These are phyloP conservation scores for Orthosia cruda DNA, from an alignment of 2,888 invertebrate species.

Conservation along the genomic window DNA sequence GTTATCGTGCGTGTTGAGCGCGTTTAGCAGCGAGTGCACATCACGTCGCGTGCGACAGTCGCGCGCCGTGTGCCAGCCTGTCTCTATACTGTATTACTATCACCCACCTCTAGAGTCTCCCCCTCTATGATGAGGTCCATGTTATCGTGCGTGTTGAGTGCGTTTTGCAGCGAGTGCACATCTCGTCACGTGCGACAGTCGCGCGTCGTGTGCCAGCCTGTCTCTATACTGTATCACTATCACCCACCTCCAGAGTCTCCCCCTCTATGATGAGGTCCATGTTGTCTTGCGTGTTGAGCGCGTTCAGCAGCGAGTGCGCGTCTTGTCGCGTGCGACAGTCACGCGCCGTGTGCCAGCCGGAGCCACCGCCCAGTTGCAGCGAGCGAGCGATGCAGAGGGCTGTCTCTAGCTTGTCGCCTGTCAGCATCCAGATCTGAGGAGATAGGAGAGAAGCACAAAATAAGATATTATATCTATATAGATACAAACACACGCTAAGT, in stretches of 20 bases:
- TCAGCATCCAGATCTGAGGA: slow-evolving; percentile 96
- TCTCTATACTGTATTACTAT: too few relatives aligned
- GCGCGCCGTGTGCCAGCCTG: too few relatives aligned
- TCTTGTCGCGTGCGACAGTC: slow-evolving; percentile 77
- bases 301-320: slow-evolving; percentile 80
- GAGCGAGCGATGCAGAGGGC: slow-evolving; percentile 99
- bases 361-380: slow-evolving; percentile 93
- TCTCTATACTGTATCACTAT: too few relatives aligned
- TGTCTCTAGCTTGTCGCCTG: slow-evolving; percentile 99
- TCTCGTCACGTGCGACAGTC: too few relatives aligned
- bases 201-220: too few relatives aligned
- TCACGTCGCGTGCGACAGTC: too few relatives aligned
- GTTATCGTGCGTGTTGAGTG: slow-evolving; percentile 68
- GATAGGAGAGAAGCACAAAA: too few relatives aligned
- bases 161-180: slow-evolving; percentile 79
- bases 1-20: too few relatives aligned
- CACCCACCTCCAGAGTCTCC: slow-evolving; percentile 85
- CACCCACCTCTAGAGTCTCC: slow-evolving; percentile 49
- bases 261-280: slow-evolving; percentile 88
- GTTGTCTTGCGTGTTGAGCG: slow-evolving; percentile 68
- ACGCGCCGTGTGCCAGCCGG: slow-evolving; percentile 76
- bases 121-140: slow-evolving; percentile 77
- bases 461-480: background rate
- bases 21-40: too few relatives aligned
- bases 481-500: background rate